Conservation (phyloP, 2,888 invertebrate species). For the Pelosia muscerda region DNA sequence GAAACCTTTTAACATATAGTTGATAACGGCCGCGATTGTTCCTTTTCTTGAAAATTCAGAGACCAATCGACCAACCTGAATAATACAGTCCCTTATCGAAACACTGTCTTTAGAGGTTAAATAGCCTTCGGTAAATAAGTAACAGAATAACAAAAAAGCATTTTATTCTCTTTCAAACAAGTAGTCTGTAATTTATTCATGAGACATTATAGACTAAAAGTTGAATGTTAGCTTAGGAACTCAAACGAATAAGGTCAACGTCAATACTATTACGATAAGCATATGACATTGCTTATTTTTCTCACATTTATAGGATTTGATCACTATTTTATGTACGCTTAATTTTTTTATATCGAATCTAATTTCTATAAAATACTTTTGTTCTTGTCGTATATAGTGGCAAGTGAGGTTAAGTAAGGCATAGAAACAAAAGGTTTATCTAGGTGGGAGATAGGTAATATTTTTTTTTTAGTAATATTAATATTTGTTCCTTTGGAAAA, state of each 20-base stretch:
- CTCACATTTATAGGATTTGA: too few species aligned
- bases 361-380: too few species aligned
- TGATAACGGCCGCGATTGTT: neutral
- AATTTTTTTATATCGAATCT: too few species aligned
- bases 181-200: constrained; percentile 49
- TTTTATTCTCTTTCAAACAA: constrained; percentile 40
- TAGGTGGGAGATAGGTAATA: too few species aligned
- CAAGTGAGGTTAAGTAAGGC: too few species aligned
- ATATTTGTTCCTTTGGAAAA: too few species aligned
- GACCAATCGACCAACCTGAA: neutral
- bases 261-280: constrained; percentile 13
- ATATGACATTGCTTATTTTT: constrained; percentile 11
- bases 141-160: constrained; percentile 36
- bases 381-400: too few species aligned
- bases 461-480: too few species aligned
- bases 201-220: constrained; percentile 39
- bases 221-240: constrained; percentile 38
- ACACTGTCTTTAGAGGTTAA: constrained; percentile 9
- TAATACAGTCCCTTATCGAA: constrained; percentile 6
- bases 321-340: too few species aligned
- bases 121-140: constrained; percentile 23
- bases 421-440: too few species aligned
- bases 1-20: neutral
- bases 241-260: constrained; percentile 25
- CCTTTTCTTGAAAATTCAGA: neutral